A percentile compares a stretch with the other conserved stretches of the same genome.
Evolutionary conservation across 2,888 invertebrate species (phyloP).

Genomic region (Microplitis manilae): DNA sequence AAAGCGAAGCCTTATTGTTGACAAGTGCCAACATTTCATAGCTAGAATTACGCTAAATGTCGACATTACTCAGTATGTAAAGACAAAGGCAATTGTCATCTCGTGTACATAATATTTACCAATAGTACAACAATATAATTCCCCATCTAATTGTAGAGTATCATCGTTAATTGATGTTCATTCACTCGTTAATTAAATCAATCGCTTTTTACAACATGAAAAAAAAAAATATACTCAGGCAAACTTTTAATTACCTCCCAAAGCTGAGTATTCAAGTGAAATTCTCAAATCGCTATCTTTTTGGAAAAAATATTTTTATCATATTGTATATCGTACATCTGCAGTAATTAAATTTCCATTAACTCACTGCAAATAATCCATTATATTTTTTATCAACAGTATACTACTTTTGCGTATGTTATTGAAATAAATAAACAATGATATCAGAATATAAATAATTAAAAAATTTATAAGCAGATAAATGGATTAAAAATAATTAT

Average conservation of each 20-base stretch:
- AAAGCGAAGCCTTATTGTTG: neutral
- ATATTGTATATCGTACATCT: too few species aligned
- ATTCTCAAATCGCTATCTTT: too few species aligned
- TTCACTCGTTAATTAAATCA: neutral
- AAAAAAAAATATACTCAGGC: neutral
- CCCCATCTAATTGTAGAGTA: neutral
- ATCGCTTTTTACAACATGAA: neutral
- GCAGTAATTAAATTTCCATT: too few species aligned
- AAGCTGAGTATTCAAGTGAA: too few species aligned
- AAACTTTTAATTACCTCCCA: neutral
- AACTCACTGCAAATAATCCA: too few species aligned
- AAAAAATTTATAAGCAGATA: too few species aligned
- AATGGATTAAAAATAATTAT: too few species aligned
- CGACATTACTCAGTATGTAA: too few species aligned
- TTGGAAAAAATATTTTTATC: too few species aligned
- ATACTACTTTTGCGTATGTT: neutral
- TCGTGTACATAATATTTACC: neutral
- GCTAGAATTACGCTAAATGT: neutral
- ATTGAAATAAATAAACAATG: neutral
- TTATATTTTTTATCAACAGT: neutral
- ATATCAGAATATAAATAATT: neutral
- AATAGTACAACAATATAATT: neutral
- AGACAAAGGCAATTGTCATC: neutral
- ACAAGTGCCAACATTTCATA: neutral
- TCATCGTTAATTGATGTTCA: neutral